Evolutionary conservation across 2,888 invertebrate species (phyloP).

Genomic region (Nysson spinosus): DNA sequence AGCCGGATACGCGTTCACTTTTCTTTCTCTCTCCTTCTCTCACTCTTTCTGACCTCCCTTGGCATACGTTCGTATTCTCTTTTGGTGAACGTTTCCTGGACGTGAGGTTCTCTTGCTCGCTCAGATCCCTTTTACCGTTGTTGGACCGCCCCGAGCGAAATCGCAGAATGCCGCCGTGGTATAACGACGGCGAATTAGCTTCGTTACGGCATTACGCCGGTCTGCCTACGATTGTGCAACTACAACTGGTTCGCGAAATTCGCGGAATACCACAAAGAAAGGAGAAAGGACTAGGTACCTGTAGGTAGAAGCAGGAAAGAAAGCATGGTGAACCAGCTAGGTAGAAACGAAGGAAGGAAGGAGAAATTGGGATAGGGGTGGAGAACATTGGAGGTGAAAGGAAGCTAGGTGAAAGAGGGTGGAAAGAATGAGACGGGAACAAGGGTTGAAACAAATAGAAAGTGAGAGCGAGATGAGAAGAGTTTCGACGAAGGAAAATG

Average conservation of each 20-base stretch:
- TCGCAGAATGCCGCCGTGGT: constrained; percentile 35
- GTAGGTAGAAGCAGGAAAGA: constrained; percentile 5
- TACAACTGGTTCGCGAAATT: constrained; percentile 39
- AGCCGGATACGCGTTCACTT: constrained; percentile 33
- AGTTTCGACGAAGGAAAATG: constrained; percentile 38
- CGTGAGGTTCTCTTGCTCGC: constrained; percentile 12
- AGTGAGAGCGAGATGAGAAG: constrained; percentile 20
- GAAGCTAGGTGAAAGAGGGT: too few species aligned
- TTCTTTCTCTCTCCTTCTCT: constrained; percentile 7
- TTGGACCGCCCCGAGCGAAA: constrained; percentile 43
- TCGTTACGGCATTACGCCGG: constrained; percentile 60
- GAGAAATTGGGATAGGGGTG: constrained; percentile 20
- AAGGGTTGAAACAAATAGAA: too few species aligned
- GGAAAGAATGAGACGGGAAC: too few species aligned
- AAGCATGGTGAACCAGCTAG: constrained; percentile 1
- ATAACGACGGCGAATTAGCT: constrained; percentile 63
- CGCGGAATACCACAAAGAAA: constrained; percentile 20
- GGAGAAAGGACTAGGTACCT: background rate
- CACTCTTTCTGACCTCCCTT: background rate
- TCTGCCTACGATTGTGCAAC: constrained; percentile 43
- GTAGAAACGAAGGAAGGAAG: constrained; percentile 9
- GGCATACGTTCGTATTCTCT: constrained; percentile 38
- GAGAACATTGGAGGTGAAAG: too few species aligned
- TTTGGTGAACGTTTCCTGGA: constrained; percentile 30
- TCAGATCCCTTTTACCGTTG: constrained; percentile 34